Base-by-base conservation (phyloP, 2,113 vertebrate genomes). In the Arothron firmamentum region DNA sequence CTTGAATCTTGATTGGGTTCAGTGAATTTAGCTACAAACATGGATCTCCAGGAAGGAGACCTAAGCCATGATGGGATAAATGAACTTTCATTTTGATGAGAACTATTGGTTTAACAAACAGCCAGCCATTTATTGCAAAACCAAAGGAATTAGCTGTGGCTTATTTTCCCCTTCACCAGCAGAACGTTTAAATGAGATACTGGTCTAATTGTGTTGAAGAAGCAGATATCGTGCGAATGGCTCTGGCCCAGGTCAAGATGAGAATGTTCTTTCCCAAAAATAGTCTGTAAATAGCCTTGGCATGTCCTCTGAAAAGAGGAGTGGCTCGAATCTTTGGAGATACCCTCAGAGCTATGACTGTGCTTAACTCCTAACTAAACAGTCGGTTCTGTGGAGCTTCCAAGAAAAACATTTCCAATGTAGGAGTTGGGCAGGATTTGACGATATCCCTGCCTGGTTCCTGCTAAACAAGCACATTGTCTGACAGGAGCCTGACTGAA, bases 381-480 rank as follows among this genome's bases (percentile, higher is more conserved):
- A 69, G 6, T 46, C 20, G 11, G 49, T 47, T 59, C 34, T 6
- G n/a, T 49, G 43, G 4, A 42, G 16, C 45, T 50, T 75, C 73
- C 73, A 77, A 77, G 55, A 64, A 31, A 61, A 84, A 81, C 67
- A 77, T 71, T 62, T 68, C 47, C 64, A 59, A 42, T 47, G 45
- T 0, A 43, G 25, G 57, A 45, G 59, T 64, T 5, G 18, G 12
- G 47, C 45, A 34, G 38, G 34, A 47, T 62, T 59, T 31, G 42
- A 51, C 20, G 25, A 59, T 57, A n/a, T 62, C 47, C 0, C 68
- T 21, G 55, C 41, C 55, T 46, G 61, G 12, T 48, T 6, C 46
- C 45, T 23, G 51, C 62, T 63, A 20, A 21, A 60, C 16, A 18
- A 13, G 45, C 4, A 18, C 3, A 41, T 53, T 50, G 59, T 41